Evolutionary conservation across 2,888 invertebrate genomes (phyloP).

Genomic region (Polyploca ridens): DNA sequence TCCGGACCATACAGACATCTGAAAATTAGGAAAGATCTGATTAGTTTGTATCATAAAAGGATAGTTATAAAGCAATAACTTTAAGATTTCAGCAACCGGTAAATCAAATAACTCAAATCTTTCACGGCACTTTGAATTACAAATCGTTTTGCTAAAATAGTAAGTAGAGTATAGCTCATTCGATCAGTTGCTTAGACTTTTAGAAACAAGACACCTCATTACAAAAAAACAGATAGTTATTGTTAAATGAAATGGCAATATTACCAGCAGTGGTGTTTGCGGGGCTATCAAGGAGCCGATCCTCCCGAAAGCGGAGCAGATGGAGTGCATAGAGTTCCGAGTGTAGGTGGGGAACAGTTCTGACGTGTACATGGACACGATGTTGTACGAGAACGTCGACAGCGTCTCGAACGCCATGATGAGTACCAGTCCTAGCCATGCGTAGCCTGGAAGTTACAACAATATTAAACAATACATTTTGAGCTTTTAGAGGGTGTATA

Average conservation of each 20-base stretch:
- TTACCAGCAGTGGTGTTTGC: slow-evolving; percentile 87
- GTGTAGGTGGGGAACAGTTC: slow-evolving; percentile 90
- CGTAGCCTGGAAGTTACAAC: slow-evolving; percentile 55
- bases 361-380: slow-evolving; percentile 88
- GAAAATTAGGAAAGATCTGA: slow-evolving; percentile 13
- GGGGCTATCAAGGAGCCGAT: slow-evolving; percentile 89
- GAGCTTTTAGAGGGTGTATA: no score
- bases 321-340: slow-evolving; percentile 87
- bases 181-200: no score
- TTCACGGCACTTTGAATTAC: no score
- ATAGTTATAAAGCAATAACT: no score
- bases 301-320: slow-evolving; percentile 89
- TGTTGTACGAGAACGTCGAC: slow-evolving; percentile 88
- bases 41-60: no score
- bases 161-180: no score
- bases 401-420: slow-evolving; percentile 87
- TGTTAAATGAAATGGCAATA: slow-evolving; percentile 18
- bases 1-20: slow-evolving; percentile 77
- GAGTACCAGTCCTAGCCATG: slow-evolving; percentile 68
- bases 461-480: no score
- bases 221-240: no score
- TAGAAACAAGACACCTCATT: no score
- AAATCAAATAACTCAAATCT: no score
- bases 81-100: no score
- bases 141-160: no score